Evolutionary conservation across 2,113 vertebrate species (phyloP).

Genomic region (Gymnorhina tibicen): DNA sequence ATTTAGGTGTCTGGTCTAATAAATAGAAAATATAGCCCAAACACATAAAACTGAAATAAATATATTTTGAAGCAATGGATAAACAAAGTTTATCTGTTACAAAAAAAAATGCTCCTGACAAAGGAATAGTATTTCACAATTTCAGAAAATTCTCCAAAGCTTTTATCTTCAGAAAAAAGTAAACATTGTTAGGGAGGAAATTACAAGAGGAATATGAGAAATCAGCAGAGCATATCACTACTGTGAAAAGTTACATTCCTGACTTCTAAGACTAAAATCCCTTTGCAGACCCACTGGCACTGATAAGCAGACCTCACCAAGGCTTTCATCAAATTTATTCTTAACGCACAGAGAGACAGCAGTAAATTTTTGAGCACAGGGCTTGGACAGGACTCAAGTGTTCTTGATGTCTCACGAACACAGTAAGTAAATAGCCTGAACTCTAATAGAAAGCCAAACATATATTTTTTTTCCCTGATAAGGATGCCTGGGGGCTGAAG

Average conservation of each 20-base stretch:
- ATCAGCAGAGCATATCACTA: not conserved
- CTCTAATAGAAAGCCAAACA: not conserved
- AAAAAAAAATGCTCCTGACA: not conserved
- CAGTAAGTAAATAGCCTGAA: not conserved
- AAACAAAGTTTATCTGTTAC: not conserved
- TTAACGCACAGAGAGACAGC: not conserved
- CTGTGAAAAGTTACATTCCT: not conserved
- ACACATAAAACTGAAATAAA: not conserved
- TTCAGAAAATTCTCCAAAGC: not conserved
- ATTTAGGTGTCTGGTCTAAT: not conserved
- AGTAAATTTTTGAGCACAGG: not conserved
- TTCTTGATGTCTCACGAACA: not conserved
- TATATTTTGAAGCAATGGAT: not conserved
- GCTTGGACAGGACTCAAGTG: not conserved
- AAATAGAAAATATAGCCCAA: not conserved
- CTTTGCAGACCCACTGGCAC: not conserved
- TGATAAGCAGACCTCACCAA: not conserved
- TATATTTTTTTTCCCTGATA: not conserved
- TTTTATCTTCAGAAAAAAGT: not conserved
- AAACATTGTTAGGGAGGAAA: not conserved
- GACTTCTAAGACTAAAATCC: not conserved
- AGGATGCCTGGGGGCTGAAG: not conserved
- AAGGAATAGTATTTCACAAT: not conserved
- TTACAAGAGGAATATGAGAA: conserved; percentile 4
- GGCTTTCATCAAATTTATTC: not conserved